Base-by-base conservation (phyloP, 2,888 invertebrate species). In the Netelia virgata region DNA sequence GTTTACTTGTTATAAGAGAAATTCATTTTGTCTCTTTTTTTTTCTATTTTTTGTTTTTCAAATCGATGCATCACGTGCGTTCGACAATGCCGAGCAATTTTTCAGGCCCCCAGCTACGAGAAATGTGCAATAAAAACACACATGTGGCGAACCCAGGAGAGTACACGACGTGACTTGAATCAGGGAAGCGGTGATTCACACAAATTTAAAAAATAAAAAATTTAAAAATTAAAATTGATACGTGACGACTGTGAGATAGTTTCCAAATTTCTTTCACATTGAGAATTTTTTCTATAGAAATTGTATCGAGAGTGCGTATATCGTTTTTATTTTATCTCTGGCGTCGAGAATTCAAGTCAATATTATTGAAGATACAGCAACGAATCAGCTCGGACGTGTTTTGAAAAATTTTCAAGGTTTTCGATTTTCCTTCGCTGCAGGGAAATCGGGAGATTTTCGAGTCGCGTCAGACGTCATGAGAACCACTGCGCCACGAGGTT, bases 21-120 rank as follows among this genome's bases (percentile, higher is more conserved):
- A 77, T 64, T 69, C 36, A 36, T 50, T 20, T 43, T 69, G 41
- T 66, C 23, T 64, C 43, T 1, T 16, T 55, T 47, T 82, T 47
- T 64, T 70, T 57, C 36, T 50, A 57, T 1, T 55, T 64, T 23
- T 72, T n/a, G 50, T 76, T 76, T 66, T 23, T 8, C 8, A 72
- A 73, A 81, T 80, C 84, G 61, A 81, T 76, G 72, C 61, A 81
- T 84, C 76, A 84, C 76, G 72, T 16, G 41, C 57, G 63, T 72
- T 66, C 53, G 53, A 66, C 11, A 36, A 36, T 36, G 36, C 36
- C 36, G 6, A 36, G 36, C 36, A 6, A 36, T 36, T 36, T 3
- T 36, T 36, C 36, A 36, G 3, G 6, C 36, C 1, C 23, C 36
- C 36, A 6, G 36, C 36, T 41, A 55, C 53, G 53, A 53, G 53